phyloP scores from a whole-genome alignment of 2,113 vertebrate genomes.

The Tautogolabrus adspersus region DNA sequence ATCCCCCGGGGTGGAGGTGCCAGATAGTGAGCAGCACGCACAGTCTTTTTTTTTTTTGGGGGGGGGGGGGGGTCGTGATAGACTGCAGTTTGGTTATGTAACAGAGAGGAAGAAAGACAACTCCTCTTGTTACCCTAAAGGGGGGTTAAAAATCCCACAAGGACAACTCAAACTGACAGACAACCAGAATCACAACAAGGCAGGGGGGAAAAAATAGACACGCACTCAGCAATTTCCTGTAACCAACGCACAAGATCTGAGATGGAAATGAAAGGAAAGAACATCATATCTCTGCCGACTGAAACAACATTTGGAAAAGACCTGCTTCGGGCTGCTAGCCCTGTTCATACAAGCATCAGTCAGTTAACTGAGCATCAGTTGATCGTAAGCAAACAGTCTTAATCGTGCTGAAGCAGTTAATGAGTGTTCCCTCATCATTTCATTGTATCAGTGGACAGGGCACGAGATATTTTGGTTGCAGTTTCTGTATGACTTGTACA shows the following conservation, averaged over 20 bases:
- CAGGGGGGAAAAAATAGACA: constrained; percentile 17
- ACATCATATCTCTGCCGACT: not conserved
- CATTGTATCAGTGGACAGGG: too few relatives aligned
- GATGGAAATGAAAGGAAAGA: constrained; percentile 1
- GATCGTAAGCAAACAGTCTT: too few relatives aligned
- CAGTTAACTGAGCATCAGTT: too few relatives aligned
- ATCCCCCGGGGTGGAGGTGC: constrained; percentile 12
- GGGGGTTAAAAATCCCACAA: constrained; percentile 31
- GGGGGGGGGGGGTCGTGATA: not conserved
- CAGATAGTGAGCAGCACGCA: constrained; percentile 29
- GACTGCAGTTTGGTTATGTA: constrained; percentile 38
- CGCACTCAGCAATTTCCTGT: constrained; percentile 38
- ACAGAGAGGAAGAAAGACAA: constrained; percentile 21
- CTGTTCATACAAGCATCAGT: not conserved
- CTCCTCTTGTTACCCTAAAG: constrained; percentile 23
- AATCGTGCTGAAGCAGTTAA: too few relatives aligned
- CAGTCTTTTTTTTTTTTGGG: constrained; percentile 1
- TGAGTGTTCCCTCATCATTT: too few relatives aligned
- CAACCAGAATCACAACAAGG: constrained; percentile 21
- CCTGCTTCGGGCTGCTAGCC: not conserved
- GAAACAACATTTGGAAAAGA: not conserved
- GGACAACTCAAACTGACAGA: constrained; percentile 32
- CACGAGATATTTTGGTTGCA: too few relatives aligned
- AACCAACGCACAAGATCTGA: constrained; percentile 8
- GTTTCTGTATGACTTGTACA: too few relatives aligned